A percentile compares a stretch with the other conserved stretches of the same genome.
Conservation (phyloP, 1,140 invertebrate species). For the Drosophila santomea region DNA sequence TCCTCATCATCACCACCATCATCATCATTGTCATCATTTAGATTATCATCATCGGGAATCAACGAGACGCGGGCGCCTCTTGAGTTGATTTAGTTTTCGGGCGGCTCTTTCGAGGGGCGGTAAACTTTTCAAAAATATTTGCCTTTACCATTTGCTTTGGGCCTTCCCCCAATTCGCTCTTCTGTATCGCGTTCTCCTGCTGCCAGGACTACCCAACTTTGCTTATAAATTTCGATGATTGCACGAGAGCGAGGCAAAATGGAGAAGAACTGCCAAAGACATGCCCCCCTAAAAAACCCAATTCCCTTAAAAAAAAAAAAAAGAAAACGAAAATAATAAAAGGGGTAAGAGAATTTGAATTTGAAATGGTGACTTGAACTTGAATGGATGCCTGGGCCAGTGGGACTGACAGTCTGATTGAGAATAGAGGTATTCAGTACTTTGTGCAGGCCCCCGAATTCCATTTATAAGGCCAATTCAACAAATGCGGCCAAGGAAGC, state of each 20-base stretch:
- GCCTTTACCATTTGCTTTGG: constrained; percentile 52
- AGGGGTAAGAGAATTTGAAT: constrained; percentile 21
- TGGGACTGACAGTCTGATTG: constrained; percentile 17
- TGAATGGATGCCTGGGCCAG: constrained; percentile 23
- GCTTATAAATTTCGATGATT: constrained; percentile 80
- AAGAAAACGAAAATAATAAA: no score
- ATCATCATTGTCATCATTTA: neutral
- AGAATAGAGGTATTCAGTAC: constrained; percentile 1
- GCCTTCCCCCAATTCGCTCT: neutral
- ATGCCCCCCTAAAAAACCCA: constrained; percentile 8
- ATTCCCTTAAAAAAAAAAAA: neutral
- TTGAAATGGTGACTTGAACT: constrained; percentile 34
- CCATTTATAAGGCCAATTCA: constrained; percentile 20
- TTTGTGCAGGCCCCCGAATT: constrained; percentile 11
- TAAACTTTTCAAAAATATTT: constrained; percentile 68
- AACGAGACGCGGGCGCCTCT: constrained; percentile 38
- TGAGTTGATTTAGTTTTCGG: constrained; percentile 73
- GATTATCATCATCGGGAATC: constrained; percentile 40
- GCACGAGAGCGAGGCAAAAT: constrained; percentile 27
- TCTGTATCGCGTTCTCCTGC: neutral
- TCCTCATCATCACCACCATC: neutral
- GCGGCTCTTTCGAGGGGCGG: neutral
- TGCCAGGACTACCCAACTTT: constrained; percentile 47
- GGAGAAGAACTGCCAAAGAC: constrained; percentile 38
- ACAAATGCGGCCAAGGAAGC: neutral